These are phyloP conservation scores for Mimas tiliae DNA, from an alignment of 2,888 invertebrate genomes.

Conservation along the genomic window DNA sequence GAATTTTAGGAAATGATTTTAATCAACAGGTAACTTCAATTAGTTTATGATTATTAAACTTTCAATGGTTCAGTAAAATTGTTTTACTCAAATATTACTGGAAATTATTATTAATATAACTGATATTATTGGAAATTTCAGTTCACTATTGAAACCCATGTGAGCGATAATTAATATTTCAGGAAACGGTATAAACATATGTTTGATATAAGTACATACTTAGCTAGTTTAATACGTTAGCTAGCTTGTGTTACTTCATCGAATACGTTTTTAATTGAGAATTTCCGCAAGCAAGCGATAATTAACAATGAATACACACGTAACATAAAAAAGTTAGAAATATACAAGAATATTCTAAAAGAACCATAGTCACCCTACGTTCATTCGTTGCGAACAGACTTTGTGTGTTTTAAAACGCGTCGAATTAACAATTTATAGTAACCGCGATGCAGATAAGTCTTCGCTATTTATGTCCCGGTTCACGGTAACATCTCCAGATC, in stretches of 20 bases:
- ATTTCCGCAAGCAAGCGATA: too few species aligned
- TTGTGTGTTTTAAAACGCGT: constrained; percentile 50
- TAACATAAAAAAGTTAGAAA: too few species aligned
- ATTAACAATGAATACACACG: too few species aligned
- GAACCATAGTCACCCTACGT: constrained; percentile 33
- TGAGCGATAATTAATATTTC: not conserved
- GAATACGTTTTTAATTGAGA: too few species aligned
- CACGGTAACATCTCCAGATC: constrained; percentile 9
- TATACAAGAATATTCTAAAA: too few species aligned
- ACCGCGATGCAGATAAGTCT: constrained; percentile 47
- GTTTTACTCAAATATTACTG: not conserved
- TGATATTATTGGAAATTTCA: not conserved
- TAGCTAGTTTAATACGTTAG: too few species aligned
- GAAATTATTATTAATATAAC: not conserved
- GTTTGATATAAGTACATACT: not conserved
- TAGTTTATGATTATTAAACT: constrained; percentile 5
- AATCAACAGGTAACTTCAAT: constrained; percentile 9
- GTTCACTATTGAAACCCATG: not conserved
- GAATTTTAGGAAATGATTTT: not conserved
- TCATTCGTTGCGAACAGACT: constrained; percentile 36
- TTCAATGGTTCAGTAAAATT: not conserved
- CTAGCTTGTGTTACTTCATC: too few species aligned
- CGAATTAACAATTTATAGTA: constrained; percentile 54
- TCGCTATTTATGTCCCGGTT: constrained; percentile 26
- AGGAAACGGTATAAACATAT: not conserved